Percentiles rank a stretch among this genome's conserved stretches.
These are phyloP conservation scores for Epirrita christyi DNA, from an alignment of 2,888 invertebrate genomes.

Conservation along the genomic window DNA sequence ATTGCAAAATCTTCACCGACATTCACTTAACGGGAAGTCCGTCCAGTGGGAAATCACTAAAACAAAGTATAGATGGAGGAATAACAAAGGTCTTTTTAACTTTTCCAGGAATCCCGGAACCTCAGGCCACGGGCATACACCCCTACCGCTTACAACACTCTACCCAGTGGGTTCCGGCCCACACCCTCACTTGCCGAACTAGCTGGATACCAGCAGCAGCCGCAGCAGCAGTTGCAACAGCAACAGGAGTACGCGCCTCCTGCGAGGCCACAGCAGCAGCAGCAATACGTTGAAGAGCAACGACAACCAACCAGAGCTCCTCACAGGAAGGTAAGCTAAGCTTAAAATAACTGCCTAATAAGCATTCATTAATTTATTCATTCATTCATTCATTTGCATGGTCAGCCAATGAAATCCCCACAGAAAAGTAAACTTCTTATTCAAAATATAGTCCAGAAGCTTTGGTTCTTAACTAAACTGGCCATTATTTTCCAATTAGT, in stretches of 20 bases:
- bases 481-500: too few relatives aligned
- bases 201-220: constrained; percentile 72
- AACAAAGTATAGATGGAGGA: too few relatives aligned
- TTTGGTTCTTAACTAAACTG: not conserved
- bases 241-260: constrained; percentile 59
- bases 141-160: constrained; percentile 66
- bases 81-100: not conserved
- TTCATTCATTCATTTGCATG: too few relatives aligned
- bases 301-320: constrained; percentile 83
- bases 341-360: not conserved
- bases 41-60: too few relatives aligned
- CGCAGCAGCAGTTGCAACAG: constrained; percentile 59
- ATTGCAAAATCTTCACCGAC: too few relatives aligned
- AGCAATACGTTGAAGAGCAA: constrained; percentile 86
- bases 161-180: constrained; percentile 76
- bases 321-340: constrained; percentile 61
- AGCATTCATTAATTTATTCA: too few relatives aligned
- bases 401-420: too few relatives aligned
- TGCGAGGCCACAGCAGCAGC: constrained; percentile 48
- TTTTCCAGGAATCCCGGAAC: constrained; percentile 75
- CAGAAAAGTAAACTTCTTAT: too few relatives aligned
- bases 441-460: too few relatives aligned
- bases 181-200: constrained; percentile 76
- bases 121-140: constrained; percentile 77
- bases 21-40: too few relatives aligned